These are phyloP conservation scores for Idaea biselata DNA, from an alignment of 2,888 invertebrate species.

Conservation along the genomic window DNA sequence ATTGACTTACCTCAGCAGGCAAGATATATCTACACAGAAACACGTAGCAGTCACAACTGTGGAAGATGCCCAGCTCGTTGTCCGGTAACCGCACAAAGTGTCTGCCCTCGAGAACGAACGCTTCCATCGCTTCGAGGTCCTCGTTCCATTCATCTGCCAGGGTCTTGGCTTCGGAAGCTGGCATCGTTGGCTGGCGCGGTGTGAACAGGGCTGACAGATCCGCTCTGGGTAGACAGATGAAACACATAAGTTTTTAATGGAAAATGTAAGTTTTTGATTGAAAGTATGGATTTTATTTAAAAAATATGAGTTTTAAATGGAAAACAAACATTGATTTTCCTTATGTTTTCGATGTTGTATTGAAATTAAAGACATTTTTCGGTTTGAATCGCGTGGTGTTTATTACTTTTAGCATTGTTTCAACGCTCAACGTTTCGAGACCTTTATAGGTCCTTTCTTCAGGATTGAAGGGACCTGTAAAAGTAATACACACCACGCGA, in stretches of 20 bases:
- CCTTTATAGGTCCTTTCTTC: too few species aligned
- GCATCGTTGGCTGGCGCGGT: slow-evolving; percentile 95
- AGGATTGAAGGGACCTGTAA: too few species aligned
- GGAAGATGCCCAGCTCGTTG: slow-evolving; percentile 94
- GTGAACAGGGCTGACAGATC: slow-evolving; percentile 97
- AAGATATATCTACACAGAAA: slow-evolving; percentile 98
- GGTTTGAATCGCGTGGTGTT: too few species aligned
- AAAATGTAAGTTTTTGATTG: too few species aligned
- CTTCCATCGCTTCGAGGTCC: slow-evolving; percentile 98
- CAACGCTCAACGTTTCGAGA: too few species aligned
- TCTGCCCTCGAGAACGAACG: slow-evolving; percentile 97
- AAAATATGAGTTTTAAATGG: too few species aligned
- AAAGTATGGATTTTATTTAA: too few species aligned
- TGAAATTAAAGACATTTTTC: too few species aligned
- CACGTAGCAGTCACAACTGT: slow-evolving; percentile 98
- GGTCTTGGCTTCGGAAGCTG: slow-evolving; percentile 90
- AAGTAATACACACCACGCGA: too few species aligned
- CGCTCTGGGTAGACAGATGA: slow-evolving; percentile 74
- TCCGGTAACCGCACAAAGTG: slow-evolving; percentile 98
- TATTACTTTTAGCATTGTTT: too few species aligned
- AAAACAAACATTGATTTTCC: too few species aligned
- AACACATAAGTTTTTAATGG: neutral
- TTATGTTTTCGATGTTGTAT: too few species aligned
- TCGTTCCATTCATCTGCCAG: slow-evolving; percentile 98
- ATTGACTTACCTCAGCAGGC: slow-evolving; percentile 77